phyloP scores from a whole-genome alignment of 2,888 invertebrate species.

The Mesopsocus fuscifrons region DNA sequence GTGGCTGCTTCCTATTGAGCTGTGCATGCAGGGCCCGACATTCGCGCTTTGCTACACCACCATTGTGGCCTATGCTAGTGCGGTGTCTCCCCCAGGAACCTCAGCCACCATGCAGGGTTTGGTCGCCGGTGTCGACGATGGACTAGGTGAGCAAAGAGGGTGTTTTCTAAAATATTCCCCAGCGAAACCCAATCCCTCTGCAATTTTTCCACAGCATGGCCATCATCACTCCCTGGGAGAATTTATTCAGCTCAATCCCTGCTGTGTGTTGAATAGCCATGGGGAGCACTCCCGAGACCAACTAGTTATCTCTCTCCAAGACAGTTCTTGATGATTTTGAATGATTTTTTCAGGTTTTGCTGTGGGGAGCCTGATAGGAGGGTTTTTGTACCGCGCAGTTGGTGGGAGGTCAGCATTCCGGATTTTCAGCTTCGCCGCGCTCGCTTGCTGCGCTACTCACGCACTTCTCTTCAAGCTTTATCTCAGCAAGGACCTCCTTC shows the following conservation, averaged over 20 bases:
- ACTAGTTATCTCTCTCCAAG: neutral
- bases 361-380: constrained; percentile 54
- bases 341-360: constrained; percentile 39
- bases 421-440: constrained; percentile 28
- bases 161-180: too few relatives aligned
- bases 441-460: constrained; percentile 27
- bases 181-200: neutral
- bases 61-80: constrained; percentile 51
- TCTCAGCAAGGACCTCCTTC: constrained; percentile 22
- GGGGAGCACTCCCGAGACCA: too few relatives aligned
- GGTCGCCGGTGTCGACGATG: constrained; percentile 77
- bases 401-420: constrained; percentile 39
- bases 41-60: constrained; percentile 73
- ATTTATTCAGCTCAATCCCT: too few relatives aligned
- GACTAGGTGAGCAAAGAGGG: constrained; percentile 36
- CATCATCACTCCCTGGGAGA: too few relatives aligned
- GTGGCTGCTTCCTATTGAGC: constrained; percentile 63
- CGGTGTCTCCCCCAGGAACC: constrained; percentile 47
- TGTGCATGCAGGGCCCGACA: constrained; percentile 65
- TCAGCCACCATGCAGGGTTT: constrained; percentile 73
- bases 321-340: constrained; percentile 4
- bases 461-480: constrained; percentile 25
- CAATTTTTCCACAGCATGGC: neutral
- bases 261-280: too few relatives aligned
- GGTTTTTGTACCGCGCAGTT: constrained; percentile 39